These are phyloP conservation scores for Pantherophis vulpinus DNA, from an alignment of 2,797 vertebrate species.

Conservation along the genomic window DNA sequence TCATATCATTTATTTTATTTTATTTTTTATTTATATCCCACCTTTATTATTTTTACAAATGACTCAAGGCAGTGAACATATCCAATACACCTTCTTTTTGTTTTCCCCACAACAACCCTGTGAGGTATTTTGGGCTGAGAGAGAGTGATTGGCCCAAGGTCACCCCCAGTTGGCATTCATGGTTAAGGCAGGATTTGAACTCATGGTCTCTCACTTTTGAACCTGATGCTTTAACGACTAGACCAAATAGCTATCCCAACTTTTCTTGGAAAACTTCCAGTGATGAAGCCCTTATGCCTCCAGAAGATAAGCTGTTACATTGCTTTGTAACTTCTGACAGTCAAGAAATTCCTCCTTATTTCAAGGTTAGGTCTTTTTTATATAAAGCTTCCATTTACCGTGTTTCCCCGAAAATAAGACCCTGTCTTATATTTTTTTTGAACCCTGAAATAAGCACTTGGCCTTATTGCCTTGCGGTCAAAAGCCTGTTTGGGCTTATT, in stretches of 20 bases:
- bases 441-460: too few species aligned
- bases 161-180: background rate
- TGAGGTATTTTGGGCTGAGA: background rate
- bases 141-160: background rate
- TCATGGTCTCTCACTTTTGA: background rate
- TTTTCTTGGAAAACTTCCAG: background rate
- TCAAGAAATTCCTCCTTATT: background rate
- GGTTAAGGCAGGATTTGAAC: background rate
- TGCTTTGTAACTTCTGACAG: background rate
- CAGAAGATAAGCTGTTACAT: background rate
- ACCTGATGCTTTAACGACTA: background rate
- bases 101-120: background rate
- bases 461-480: too few species aligned
- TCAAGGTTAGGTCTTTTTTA: background rate
- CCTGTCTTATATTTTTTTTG: too few species aligned
- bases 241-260: background rate
- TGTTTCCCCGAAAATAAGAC: too few species aligned
- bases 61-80: background rate
- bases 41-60: background rate
- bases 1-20: background rate
- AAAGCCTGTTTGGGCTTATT: too few species aligned
- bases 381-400: background rate
- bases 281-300: background rate
- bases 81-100: background rate
- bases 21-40: background rate